Conservation (phyloP, 2,888 invertebrate genomes). For the Priocnemis perturbator region DNA sequence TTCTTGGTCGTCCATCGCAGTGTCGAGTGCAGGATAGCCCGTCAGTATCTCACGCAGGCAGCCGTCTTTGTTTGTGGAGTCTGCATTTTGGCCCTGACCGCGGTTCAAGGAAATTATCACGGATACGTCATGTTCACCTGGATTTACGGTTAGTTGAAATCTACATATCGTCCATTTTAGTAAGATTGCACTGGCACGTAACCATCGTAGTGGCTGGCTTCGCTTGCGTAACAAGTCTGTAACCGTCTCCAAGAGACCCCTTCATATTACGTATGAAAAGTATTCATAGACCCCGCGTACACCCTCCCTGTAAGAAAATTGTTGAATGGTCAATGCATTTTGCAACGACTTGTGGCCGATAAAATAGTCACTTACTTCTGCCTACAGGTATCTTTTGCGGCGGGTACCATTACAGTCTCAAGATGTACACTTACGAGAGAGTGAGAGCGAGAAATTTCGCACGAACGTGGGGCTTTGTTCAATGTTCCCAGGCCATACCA, state of each 20-base stretch:
- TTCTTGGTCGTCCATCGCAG: conserved; percentile 88
- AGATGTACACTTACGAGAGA: conserved; percentile 92
- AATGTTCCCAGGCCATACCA: conserved; percentile 91
- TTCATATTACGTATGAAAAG: too few species aligned
- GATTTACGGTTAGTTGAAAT: conserved; percentile 81
- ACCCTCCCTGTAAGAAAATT: too few species aligned
- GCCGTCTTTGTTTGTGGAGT: conserved; percentile 87
- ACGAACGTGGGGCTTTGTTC: conserved; percentile 92
- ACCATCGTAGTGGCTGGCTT: too few species aligned
- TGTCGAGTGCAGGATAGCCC: conserved; percentile 89
- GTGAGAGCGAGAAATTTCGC: conserved; percentile 91
- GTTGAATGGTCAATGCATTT: too few species aligned
- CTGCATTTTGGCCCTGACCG: conserved; percentile 86
- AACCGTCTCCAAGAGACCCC: too few species aligned
- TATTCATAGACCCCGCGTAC: too few species aligned
- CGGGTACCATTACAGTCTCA: conserved; percentile 91
- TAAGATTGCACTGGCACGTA: not conserved
- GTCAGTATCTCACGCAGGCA: conserved; percentile 90
- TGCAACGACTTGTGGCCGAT: too few species aligned
- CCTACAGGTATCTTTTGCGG: conserved; percentile 87
- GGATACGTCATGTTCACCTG: conserved; percentile 89
- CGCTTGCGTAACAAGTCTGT: too few species aligned
- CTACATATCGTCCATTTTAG: not conserved
- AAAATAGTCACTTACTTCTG: too few species aligned
- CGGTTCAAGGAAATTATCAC: conserved; percentile 85